Conservation (phyloP, 2,113 vertebrate genomes). For the Caranx ignobilis region DNA sequence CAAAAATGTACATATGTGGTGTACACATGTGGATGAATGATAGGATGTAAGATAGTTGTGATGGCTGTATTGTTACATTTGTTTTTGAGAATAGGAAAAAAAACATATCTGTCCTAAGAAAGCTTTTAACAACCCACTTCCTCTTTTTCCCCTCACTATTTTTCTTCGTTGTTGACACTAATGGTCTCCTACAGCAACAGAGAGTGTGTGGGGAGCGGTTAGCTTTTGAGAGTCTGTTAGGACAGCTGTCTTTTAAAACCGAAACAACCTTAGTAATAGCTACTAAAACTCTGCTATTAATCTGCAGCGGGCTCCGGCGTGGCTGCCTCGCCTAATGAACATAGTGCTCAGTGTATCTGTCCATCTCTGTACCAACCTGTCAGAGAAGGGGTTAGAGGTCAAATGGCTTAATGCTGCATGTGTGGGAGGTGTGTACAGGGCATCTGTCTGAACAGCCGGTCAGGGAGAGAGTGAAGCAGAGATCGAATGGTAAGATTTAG, state of each 20-base stretch:
- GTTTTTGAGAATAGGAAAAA: background rate
- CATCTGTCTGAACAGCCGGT: slow-evolving; percentile 49
- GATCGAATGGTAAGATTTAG: background rate
- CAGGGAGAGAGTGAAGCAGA: slow-evolving; percentile 1
- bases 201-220: slow-evolving; percentile 13
- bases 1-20: background rate
- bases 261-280: slow-evolving; percentile 50
- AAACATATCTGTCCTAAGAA: slow-evolving; percentile 15
- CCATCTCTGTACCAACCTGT: slow-evolving; percentile 49
- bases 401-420: slow-evolving; percentile 66
- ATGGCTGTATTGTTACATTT: background rate
- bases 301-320: slow-evolving; percentile 38
- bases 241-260: slow-evolving; percentile 54
- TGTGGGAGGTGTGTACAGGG: slow-evolving; percentile 57
- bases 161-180: slow-evolving; percentile 31
- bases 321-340: slow-evolving; percentile 51
- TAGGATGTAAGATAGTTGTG: background rate
- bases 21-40: background rate
- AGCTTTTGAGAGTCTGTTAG: slow-evolving; percentile 25
- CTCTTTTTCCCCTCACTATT: slow-evolving; percentile 13
- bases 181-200: slow-evolving; percentile 29
- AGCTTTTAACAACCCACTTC: slow-evolving; percentile 15
- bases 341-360: slow-evolving; percentile 16
- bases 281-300: slow-evolving; percentile 44
- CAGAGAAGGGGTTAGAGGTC: slow-evolving; percentile 63